Evolutionary conservation across 2,113 vertebrate genomes (phyloP), one percentile per base, ranked within the genome.

Genomic region (Clinocottus analis): DNA sequence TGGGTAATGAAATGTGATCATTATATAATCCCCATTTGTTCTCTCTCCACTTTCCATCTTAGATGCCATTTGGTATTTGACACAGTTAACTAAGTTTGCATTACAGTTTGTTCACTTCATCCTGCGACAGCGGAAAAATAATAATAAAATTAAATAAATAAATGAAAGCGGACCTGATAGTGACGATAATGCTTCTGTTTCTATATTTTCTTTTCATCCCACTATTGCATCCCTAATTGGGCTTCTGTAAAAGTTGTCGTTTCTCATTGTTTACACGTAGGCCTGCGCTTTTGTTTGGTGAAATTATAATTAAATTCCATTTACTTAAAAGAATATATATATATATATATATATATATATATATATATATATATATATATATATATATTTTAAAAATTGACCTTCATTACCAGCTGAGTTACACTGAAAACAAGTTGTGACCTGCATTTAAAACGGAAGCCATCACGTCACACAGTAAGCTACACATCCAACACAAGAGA

Each of bases 21-120:
- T 92, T 94, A 90, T 91, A 84, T 92, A 93, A 93, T 89, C 84
- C 86, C 86, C 90, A 78, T 91, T 93, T 90, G 83, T 83, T 90
- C 77, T 87, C 77, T 85, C 83, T 86, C 70, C 75, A 37, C 71
- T 31, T 87, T 89, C 78, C 79, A 75, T 84, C 79, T 72, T 80
- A 72, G 71, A 89, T 74, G 85, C 88, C 82, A 76, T 89, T 94
- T 84, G 79, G 79, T 80, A 68, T 89, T 89, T 90, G 86, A 91
- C 84, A 90, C 84, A 90, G 77, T 87, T 89, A 87, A 84, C 83
- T 75, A 85, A 87, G 79, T 92, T 85, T 83, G 67, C 62, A 78
- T 81, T 86, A 33, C 80, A 80, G 69, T 80, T 87, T 82, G 78
- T 87, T 87, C 66, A 73, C 70, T 72, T 83, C 47, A 83, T 89